Percentiles rank a stretch among this genome's conserved stretches.
phyloP scores from a whole-genome alignment of 2,797 vertebrate genomes.

The Sebastes oblongus region DNA sequence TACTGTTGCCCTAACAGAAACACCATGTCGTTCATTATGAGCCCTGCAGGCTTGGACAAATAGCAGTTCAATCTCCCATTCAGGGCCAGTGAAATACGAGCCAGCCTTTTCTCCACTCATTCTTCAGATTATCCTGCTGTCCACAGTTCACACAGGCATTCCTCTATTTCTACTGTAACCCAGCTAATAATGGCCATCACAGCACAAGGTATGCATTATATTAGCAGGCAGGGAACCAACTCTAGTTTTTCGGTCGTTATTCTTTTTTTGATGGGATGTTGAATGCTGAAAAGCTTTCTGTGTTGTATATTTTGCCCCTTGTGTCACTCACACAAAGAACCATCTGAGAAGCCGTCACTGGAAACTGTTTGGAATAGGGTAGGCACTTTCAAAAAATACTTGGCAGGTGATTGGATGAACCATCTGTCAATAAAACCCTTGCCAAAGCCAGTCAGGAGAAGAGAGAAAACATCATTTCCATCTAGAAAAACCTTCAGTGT shows the following conservation, averaged over 20 bases:
- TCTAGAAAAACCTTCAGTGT: background rate
- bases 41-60: slow-evolving; percentile 60
- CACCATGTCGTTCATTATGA: slow-evolving; percentile 54
- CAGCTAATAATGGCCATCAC: slow-evolving; percentile 41
- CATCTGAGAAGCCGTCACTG: background rate
- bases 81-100: slow-evolving; percentile 63
- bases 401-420: no score
- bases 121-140: slow-evolving; percentile 51
- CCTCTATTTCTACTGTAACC: slow-evolving; percentile 60
- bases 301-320: background rate
- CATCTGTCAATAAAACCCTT: no score
- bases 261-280: slow-evolving; percentile 6
- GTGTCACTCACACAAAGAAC: background rate
- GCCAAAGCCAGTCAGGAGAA: no score
- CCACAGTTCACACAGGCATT: slow-evolving; percentile 37
- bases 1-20: slow-evolving; percentile 51
- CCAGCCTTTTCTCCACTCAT: slow-evolving; percentile 29
- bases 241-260: background rate
- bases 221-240: slow-evolving; percentile 6
- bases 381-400: no score
- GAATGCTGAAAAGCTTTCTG: slow-evolving; percentile 18
- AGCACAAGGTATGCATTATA: slow-evolving; percentile 60
- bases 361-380: no score
- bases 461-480: background rate
- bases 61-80: slow-evolving; percentile 62